These are phyloP conservation scores for Chloroceryle amazona DNA, from an alignment of 2,797 vertebrate species.

Conservation along the genomic window DNA sequence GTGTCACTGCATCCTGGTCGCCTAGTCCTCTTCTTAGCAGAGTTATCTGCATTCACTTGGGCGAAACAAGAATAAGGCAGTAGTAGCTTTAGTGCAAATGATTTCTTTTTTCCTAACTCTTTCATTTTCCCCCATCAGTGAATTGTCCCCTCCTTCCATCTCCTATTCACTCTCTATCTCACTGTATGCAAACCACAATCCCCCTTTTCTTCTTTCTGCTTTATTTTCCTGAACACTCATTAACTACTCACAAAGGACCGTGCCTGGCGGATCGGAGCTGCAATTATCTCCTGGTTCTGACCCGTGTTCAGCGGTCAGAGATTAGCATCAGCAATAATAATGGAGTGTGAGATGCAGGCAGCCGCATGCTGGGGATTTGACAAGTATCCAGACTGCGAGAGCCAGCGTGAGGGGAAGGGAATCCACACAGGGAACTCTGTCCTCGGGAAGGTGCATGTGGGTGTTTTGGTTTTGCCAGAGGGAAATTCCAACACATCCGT, in stretches of 20 bases:
- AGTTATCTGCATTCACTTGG: neutral
- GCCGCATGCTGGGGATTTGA: conserved; percentile 56
- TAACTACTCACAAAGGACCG: conserved; percentile 79
- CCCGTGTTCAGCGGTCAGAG: conserved; percentile 67
- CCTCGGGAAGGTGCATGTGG: neutral
- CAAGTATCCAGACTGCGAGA: conserved; percentile 52
- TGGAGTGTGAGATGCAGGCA: conserved; percentile 10
- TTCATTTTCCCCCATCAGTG: conserved; percentile 42
- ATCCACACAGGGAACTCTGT: neutral
- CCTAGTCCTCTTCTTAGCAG: neutral
- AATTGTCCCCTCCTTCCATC: conserved; percentile 63
- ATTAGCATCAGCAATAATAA: conserved; percentile 80
- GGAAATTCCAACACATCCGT: neutral
- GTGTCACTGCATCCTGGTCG: neutral
- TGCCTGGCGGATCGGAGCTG: conserved; percentile 70
- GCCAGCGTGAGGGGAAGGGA: neutral
- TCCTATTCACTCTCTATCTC: conserved; percentile 64
- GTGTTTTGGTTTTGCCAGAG: neutral
- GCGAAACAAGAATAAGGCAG: conserved; percentile 21
- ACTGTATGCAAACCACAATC: conserved; percentile 74
- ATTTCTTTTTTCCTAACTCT: conserved; percentile 59
- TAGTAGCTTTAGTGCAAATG: neutral
- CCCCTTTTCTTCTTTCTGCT: conserved; percentile 70
- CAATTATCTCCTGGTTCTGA: conserved; percentile 79
- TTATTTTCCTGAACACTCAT: conserved; percentile 79